Evolutionary conservation across 2,113 vertebrate species (phyloP).

Genomic region (Paralichthys olivaceus): DNA sequence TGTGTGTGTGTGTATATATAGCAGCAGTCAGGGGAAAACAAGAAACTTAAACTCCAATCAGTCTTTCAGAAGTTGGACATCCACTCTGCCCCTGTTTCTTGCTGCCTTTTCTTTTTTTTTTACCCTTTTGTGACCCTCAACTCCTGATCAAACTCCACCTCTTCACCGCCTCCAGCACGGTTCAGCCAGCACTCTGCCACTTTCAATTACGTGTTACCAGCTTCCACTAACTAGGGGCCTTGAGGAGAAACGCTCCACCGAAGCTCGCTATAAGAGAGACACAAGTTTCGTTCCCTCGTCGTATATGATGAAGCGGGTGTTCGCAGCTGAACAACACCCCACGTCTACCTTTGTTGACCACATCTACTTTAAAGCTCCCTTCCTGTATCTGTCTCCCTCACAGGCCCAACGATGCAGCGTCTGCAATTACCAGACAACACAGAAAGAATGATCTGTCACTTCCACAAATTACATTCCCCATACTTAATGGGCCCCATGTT

Average conservation of each 20-base stretch:
- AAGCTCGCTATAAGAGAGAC: background rate
- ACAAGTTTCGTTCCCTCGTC: slow-evolving; percentile 10
- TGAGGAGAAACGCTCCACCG: slow-evolving; percentile 31
- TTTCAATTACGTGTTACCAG: slow-evolving; percentile 61
- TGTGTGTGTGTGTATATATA: background rate
- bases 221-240: slow-evolving; percentile 50
- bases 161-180: slow-evolving; percentile 45
- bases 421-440: slow-evolving; percentile 66
- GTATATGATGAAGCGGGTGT: background rate
- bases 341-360: slow-evolving; percentile 21
- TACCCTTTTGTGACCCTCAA: slow-evolving; percentile 28
- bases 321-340: background rate
- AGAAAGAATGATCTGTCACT: slow-evolving; percentile 66
- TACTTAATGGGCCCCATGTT: slow-evolving; percentile 68
- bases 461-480: slow-evolving; percentile 61
- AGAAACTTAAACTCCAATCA: slow-evolving; percentile 29
- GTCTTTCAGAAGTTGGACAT: slow-evolving; percentile 30
- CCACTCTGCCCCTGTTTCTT: slow-evolving; percentile 8
- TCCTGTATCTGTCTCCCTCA: slow-evolving; percentile 38
- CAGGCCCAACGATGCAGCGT: slow-evolving; percentile 53
- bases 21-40: slow-evolving; percentile 12
- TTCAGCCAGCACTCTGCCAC: slow-evolving; percentile 53
- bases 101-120: background rate
- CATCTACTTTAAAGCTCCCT: slow-evolving; percentile 7
- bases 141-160: slow-evolving; percentile 20